phyloP scores from a whole-genome alignment of 2,113 vertebrate genomes.

The Apteryx mantelli region DNA sequence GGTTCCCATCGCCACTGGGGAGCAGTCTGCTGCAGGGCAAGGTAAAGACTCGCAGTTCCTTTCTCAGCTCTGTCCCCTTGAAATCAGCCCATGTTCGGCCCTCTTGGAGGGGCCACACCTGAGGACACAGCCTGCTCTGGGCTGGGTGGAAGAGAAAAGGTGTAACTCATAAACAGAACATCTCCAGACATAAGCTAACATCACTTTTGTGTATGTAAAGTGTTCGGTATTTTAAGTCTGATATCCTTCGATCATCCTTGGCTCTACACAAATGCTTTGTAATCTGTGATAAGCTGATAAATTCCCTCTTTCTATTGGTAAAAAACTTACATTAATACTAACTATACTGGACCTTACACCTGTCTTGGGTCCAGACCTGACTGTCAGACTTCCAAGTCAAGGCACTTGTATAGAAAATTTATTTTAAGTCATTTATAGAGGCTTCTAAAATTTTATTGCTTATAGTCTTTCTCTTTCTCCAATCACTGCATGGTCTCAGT shows the following conservation, averaged over 20 bases:
- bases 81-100: background rate
- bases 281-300: background rate
- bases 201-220: background rate
- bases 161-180: background rate
- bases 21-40: background rate
- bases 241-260: background rate
- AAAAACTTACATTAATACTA: background rate
- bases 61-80: background rate
- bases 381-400: background rate
- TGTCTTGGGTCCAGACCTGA: background rate
- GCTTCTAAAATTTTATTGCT: constrained; percentile 26
- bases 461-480: background rate
- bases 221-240: background rate
- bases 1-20: fast-evolving
- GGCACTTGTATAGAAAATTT: constrained; percentile 1
- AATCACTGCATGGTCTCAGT: background rate
- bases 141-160: background rate
- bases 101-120: fast-evolving
- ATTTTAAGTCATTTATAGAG: constrained; percentile 29
- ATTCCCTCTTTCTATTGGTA: background rate
- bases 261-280: background rate
- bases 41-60: background rate
- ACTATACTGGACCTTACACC: background rate
- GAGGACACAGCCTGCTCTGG: background rate
- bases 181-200: fast-evolving